phyloP scores from a whole-genome alignment of 1,140 invertebrate species.

The Listronotus oregonensis region DNA sequence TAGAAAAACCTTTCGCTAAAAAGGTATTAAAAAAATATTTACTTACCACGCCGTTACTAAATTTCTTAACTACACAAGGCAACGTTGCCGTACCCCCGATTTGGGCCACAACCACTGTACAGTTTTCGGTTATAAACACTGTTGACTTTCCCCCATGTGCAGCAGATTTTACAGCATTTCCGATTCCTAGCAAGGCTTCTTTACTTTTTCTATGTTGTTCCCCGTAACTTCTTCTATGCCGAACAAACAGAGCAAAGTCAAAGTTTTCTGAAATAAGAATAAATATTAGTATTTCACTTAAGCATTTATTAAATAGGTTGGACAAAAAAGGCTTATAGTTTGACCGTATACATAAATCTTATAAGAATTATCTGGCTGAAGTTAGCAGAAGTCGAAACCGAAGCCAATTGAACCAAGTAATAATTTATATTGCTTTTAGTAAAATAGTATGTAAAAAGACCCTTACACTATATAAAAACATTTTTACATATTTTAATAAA shows the following conservation, averaged over 20 bases:
- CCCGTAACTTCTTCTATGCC: slow-evolving; percentile 46
- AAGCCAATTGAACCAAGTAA: too few species aligned
- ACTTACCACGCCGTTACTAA: slow-evolving; percentile 74
- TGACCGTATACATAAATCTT: too few species aligned
- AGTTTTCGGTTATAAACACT: slow-evolving; percentile 61
- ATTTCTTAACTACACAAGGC: slow-evolving; percentile 71
- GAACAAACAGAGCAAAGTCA: slow-evolving; percentile 26
- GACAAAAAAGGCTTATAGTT: too few species aligned
- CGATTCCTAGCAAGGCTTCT: slow-evolving; percentile 33
- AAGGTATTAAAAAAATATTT: too few species aligned
- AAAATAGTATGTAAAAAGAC: too few species aligned
- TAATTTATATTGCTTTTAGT: too few species aligned
- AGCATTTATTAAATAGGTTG: too few species aligned
- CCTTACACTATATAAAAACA: too few species aligned
- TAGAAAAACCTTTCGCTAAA: too few species aligned
- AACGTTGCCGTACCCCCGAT: slow-evolving; percentile 72
- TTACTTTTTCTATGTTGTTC: slow-evolving; percentile 46
- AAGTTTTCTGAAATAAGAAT: slow-evolving; percentile 24
- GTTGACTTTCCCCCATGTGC: slow-evolving; percentile 37
- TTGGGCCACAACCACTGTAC: slow-evolving; percentile 70
- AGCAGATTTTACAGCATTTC: slow-evolving; percentile 38
- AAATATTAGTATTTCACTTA: not conserved
- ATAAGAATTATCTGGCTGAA: too few species aligned
- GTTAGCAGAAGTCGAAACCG: too few species aligned
- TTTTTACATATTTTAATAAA: too few species aligned